Percentiles rank a stretch among this genome's conserved stretches.
These are phyloP conservation scores for Magallana nippona DNA, from an alignment of 2,888 invertebrate genomes.

Conservation along the genomic window DNA sequence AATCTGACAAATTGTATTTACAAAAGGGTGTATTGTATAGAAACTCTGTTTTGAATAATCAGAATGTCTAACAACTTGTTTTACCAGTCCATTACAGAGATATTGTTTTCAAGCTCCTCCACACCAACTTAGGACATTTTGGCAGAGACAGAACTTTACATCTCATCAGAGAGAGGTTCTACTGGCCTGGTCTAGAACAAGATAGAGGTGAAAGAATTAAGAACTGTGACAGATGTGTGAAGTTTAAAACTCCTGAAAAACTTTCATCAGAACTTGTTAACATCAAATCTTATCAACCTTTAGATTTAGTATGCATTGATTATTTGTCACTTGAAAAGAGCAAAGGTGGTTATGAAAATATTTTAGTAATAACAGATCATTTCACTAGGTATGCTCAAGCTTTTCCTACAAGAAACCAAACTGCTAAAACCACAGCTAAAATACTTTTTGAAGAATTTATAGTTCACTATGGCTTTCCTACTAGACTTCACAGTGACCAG, in stretches of 20 bases:
- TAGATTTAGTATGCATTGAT: background rate
- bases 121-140: background rate
- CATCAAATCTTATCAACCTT: too few relatives aligned
- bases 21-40: background rate
- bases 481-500: background rate
- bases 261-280: background rate
- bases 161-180: background rate
- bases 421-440: background rate
- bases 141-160: conserved; percentile 1
- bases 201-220: background rate
- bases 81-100: background rate
- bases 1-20: background rate
- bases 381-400: background rate
- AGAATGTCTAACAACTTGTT: background rate
- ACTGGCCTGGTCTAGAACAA: background rate
- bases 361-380: too few relatives aligned
- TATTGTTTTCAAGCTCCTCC: background rate
- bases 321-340: background rate
- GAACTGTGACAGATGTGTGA: background rate
- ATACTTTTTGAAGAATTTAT: too few relatives aligned
- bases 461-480: background rate
- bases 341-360: background rate
- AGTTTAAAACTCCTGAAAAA: background rate
- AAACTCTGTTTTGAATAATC: background rate
- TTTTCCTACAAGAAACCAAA: background rate